Conservation (phyloP, 2,113 vertebrate species). For the Alces alces region DNA sequence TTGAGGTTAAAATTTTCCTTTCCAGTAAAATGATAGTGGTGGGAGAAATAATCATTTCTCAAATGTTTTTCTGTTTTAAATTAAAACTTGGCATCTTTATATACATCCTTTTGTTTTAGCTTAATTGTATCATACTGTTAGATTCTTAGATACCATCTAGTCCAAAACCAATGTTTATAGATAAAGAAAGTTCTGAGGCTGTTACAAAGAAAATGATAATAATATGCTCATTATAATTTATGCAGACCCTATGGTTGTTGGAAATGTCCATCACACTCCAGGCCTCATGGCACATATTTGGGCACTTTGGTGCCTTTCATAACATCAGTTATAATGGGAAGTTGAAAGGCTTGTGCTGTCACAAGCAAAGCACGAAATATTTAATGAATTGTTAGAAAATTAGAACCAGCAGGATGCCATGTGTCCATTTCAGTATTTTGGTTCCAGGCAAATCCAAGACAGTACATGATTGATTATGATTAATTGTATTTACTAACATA, state of each 20-base stretch:
- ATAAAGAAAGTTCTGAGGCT: not conserved
- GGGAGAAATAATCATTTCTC: not conserved
- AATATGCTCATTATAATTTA: not conserved
- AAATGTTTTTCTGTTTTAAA: constrained; percentile 8
- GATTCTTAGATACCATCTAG: not conserved
- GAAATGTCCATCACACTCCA: not conserved
- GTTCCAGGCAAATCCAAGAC: constrained; percentile 72
- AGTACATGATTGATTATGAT: constrained; percentile 75
- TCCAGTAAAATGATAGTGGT: not conserved
- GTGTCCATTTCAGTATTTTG: constrained; percentile 73
- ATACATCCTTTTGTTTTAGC: not conserved
- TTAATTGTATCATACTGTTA: not conserved
- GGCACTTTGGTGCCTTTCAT: constrained; percentile 32
- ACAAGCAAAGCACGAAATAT: constrained; percentile 66
- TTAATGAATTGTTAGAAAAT: constrained; percentile 71
- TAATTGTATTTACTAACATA: constrained; percentile 61
- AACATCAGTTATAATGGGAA: constrained; percentile 40
- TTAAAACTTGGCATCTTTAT: not conserved
- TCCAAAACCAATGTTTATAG: not conserved
- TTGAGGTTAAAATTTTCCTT: not conserved
- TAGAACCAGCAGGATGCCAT: constrained; percentile 70
- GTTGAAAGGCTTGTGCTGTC: constrained; percentile 52
- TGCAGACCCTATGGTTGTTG: not conserved
- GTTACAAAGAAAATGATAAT: not conserved
- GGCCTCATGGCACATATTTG: not conserved